Base-by-base conservation (phyloP, 2,797 vertebrate genomes). In the Salarias fasciatus region DNA sequence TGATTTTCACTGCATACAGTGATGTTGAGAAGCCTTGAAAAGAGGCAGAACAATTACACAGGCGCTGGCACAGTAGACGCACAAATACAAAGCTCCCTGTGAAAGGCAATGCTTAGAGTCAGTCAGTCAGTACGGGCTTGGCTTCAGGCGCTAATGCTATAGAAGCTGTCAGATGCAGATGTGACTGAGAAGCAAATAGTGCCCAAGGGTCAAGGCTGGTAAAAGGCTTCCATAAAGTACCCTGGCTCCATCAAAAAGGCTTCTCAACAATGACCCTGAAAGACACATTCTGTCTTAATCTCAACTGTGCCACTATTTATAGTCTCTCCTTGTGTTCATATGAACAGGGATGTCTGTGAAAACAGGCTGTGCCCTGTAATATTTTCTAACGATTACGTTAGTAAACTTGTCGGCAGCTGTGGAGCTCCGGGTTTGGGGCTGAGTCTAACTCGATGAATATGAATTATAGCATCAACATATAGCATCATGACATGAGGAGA, bases 221-320 rank as follows among this genome's bases (percentile, higher is more conserved):
- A 77, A 89, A 80, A 76, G 69, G 70, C 54, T 79, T 59, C 48
- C 52, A 77, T 67, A 72, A 71, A 75, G 48, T 59, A 63, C 54
- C 54, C 8, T 6, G 55, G 60, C 48, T 54, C 49, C 42, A 65
- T 74, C 36, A 63, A 60, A 78, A 67, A 79, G 55, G 44, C 58
- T 11, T 57, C 53, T 40, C 4, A 62, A 63, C 49, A 75, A 64
- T 14, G 5, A 75, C 37, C 36, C 36, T 47, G 48, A 42, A 31
- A 57, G 10, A 69, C 3, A 51, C 0, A 24, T 58, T 49, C 29
- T 68, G 51, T 69, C 38, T 51, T 38, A 49, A 45, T 42, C 18
- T 53, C 53, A 58, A 31, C 9, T 61, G n/a, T 41, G 48, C 33
- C 9, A 1, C 38, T 63, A 57, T 73, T 28, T 52, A 72, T 36